Evolutionary conservation across 2,797 vertebrate species (phyloP).

Genomic region (Tinamus major): DNA sequence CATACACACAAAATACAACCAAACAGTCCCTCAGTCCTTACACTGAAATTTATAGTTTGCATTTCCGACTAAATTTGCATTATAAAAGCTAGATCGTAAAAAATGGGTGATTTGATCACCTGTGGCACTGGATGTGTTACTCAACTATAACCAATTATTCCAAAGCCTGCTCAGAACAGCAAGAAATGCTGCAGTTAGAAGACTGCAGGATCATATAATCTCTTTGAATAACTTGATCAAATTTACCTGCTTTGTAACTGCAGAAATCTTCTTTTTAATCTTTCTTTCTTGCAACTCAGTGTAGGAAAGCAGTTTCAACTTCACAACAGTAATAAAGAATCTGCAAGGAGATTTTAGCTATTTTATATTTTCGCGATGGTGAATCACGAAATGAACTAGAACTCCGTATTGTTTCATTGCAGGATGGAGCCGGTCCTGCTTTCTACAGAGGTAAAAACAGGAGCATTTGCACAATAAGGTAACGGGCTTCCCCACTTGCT

Average conservation of each 20-base stretch:
- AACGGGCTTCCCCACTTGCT: background rate
- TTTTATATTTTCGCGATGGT: background rate
- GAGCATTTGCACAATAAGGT: background rate
- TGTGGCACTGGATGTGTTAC: background rate
- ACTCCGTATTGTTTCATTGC: background rate
- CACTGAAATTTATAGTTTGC: background rate
- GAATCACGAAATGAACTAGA: background rate
- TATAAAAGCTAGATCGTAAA: background rate
- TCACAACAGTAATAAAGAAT: background rate
- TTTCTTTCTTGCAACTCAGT: background rate
- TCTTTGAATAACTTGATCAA: background rate
- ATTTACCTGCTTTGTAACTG: background rate
- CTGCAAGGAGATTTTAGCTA: background rate
- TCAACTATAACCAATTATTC: background rate
- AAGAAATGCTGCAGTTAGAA: background rate
- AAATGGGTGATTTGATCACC: background rate
- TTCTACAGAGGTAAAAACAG: background rate
- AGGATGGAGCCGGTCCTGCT: background rate
- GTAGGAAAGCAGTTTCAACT: accelerated
- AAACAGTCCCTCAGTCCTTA: background rate
- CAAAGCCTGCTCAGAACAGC: background rate
- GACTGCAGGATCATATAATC: background rate
- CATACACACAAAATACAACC: background rate
- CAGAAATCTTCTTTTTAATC: background rate
- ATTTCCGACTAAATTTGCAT: background rate